phyloP scores from a whole-genome alignment of 1,140 invertebrate genomes.

The Neelides sp. region DNA sequence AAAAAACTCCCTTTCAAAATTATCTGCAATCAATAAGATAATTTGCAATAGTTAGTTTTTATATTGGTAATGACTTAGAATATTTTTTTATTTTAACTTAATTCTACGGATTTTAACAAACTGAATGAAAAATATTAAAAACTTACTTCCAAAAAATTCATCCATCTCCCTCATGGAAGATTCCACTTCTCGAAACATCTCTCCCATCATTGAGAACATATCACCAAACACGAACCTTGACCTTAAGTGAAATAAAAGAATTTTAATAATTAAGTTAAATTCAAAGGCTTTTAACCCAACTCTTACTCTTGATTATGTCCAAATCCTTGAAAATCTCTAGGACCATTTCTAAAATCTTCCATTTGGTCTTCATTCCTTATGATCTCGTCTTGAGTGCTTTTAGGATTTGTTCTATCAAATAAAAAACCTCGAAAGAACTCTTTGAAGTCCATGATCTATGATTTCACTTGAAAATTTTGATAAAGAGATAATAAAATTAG shows the following conservation, averaged over 20 bases:
- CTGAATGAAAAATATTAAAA: not conserved
- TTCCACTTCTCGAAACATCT: constrained; percentile 11
- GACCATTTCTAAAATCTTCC: too few species aligned
- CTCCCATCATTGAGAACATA: constrained; percentile 2
- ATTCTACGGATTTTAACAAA: not conserved
- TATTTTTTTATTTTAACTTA: not conserved
- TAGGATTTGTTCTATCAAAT: too few species aligned
- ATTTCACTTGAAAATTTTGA: too few species aligned
- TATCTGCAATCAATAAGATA: not conserved
- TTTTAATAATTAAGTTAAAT: too few species aligned
- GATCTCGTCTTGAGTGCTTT: too few species aligned
- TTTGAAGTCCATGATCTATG: too few species aligned
- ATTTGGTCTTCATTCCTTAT: too few species aligned
- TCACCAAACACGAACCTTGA: constrained; percentile 6
- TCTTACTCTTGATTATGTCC: too few species aligned
- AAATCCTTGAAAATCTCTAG: too few species aligned
- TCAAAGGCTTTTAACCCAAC: too few species aligned
- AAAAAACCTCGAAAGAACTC: too few species aligned
- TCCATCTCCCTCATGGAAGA: constrained; percentile 5
- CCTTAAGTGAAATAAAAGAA: not conserved
- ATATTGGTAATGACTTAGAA: not conserved
- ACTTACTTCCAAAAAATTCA: constrained; percentile 1
- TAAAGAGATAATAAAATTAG: too few species aligned
- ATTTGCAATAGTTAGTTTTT: not conserved
- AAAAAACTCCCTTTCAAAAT: not conserved